phyloP scores from a whole-genome alignment of 2,113 vertebrate genomes.

The Loxodonta africana region DNA sequence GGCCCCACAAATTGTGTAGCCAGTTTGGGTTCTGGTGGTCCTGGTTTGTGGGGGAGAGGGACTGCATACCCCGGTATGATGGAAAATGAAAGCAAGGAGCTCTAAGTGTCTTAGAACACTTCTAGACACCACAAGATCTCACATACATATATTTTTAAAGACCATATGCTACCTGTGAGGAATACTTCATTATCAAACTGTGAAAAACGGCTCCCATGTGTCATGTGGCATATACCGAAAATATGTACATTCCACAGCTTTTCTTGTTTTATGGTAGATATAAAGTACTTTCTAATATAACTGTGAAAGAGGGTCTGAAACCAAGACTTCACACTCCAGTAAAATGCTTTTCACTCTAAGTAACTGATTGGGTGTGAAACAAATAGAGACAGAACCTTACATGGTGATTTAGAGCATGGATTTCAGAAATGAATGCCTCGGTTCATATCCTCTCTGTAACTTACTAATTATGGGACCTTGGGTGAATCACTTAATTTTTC shows the following conservation, averaged over 20 bases:
- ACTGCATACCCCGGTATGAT: background rate
- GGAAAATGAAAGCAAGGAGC: background rate
- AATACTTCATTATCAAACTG: background rate
- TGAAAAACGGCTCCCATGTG: background rate
- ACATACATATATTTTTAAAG: background rate
- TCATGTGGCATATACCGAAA: background rate
- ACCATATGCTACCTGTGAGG: background rate
- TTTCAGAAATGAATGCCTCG: background rate
- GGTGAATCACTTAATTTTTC: background rate
- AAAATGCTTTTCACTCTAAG: constrained; percentile 28
- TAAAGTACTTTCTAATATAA: constrained; percentile 31
- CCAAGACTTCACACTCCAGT: background rate
- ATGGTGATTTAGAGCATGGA: background rate
- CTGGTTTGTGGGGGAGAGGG: background rate
- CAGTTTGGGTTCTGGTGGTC: background rate
- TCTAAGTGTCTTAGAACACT: background rate
- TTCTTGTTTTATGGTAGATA: background rate
- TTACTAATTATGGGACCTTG: background rate
- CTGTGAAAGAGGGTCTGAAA: background rate
- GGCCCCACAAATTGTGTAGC: background rate
- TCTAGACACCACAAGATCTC: background rate
- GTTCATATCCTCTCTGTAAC: background rate
- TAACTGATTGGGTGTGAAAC: background rate
- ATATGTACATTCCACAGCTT: background rate
- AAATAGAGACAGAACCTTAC: background rate